Evolutionary conservation across 2,797 vertebrate species (phyloP).

Genomic region (Fundulus diaphanus): DNA sequence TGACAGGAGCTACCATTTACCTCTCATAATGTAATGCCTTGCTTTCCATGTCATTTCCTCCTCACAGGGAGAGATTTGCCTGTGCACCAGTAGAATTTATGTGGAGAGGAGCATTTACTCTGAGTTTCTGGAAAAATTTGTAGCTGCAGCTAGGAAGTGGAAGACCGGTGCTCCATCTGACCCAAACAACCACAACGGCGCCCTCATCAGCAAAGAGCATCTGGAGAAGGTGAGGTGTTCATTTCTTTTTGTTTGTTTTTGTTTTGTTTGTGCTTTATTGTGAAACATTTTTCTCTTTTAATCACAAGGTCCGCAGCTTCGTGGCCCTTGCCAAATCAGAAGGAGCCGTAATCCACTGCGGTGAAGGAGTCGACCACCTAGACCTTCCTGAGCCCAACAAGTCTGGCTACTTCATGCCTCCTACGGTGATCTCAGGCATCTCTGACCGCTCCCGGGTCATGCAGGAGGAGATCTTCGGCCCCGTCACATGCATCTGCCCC

Average conservation of each 20-base stretch:
- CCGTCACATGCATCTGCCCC: slow-evolving; percentile 89
- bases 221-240: slow-evolving; percentile 86
- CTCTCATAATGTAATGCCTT: not conserved
- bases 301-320: slow-evolving; percentile 87
- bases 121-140: slow-evolving; percentile 90
- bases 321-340: slow-evolving; percentile 87
- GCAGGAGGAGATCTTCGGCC: slow-evolving; percentile 98
- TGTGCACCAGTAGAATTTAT: slow-evolving; percentile 97
- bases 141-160: slow-evolving; percentile 89
- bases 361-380: slow-evolving; percentile 89
- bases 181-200: slow-evolving; percentile 83
- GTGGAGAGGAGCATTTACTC: slow-evolving; percentile 90
- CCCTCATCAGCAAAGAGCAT: slow-evolving; percentile 94
- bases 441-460: slow-evolving; percentile 88
- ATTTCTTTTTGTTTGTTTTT: not conserved
- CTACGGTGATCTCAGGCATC: slow-evolving; percentile 88
- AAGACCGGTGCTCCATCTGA: slow-evolving; percentile 90
- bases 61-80: slow-evolving; percentile 92
- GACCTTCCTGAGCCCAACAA: slow-evolving; percentile 80
- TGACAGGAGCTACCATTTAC: not conserved
- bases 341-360: slow-evolving; percentile 89
- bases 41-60: not conserved
- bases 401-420: slow-evolving; percentile 91
- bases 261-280: not conserved
- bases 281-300: not conserved